Percentiles rank a stretch among this genome's conserved stretches.
These are phyloP conservation scores for Theocolax elegans DNA, from an alignment of 1,140 invertebrate species.

Conservation along the genomic window DNA sequence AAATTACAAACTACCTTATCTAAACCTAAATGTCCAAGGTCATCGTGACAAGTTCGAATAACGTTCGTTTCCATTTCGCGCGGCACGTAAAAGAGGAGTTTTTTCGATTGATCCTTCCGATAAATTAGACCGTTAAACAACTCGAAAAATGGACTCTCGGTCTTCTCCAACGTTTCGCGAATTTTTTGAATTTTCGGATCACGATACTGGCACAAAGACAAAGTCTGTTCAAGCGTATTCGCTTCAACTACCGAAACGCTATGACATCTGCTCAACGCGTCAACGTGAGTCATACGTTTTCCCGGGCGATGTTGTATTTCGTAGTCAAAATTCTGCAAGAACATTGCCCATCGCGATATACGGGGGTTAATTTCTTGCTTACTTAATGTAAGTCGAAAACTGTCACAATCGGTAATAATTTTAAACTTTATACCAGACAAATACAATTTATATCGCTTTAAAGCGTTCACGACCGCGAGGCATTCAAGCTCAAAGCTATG, in stretches of 20 bases:
- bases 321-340: background rate
- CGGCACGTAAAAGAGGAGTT: background rate
- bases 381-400: background rate
- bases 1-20: too few species aligned
- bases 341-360: background rate
- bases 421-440: too few species aligned
- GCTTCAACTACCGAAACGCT: background rate
- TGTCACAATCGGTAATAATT: conserved; percentile 8
- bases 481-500: too few species aligned
- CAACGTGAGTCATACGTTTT: too few species aligned
- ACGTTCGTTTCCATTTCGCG: too few species aligned
- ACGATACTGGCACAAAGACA: too few species aligned
- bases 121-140: background rate
- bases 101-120: background rate
- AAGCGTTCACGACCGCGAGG: too few species aligned
- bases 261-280: background rate
- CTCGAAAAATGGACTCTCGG: background rate
- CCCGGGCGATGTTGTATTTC: too few species aligned
- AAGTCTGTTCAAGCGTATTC: background rate
- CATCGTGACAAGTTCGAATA: too few species aligned
- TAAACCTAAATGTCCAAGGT: too few species aligned
- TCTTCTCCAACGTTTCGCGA: background rate
- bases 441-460: too few species aligned
- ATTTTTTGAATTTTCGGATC: background rate
- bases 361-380: background rate